Percentiles rank a stretch among this genome's conserved stretches.
Evolutionary conservation across 2,797 vertebrate species (phyloP).

Genomic region (Phoebastria nigripes): DNA sequence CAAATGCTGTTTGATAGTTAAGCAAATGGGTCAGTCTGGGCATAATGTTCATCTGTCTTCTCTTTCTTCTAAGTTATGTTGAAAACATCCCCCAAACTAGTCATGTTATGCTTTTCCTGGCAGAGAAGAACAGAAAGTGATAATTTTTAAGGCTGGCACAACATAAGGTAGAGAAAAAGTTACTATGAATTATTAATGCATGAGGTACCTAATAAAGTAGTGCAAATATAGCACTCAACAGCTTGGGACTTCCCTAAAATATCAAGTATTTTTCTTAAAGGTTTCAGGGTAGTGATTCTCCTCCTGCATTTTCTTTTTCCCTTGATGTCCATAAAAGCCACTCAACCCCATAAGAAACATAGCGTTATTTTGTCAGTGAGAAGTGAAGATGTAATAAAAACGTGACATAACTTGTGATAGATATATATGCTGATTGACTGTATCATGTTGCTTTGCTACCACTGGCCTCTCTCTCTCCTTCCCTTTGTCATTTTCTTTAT

Average conservation of each 20-base stretch:
- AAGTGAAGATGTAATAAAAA: neutral
- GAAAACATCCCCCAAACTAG: neutral
- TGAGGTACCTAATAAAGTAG: neutral
- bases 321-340: neutral
- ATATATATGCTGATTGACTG: neutral
- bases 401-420: neutral
- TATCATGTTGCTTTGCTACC: neutral
- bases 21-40: neutral
- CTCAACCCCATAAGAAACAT: neutral
- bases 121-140: neutral
- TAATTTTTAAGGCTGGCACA: neutral
- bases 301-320: neutral
- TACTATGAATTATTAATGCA: neutral
- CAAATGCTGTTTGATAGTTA: neutral
- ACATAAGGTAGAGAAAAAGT: neutral
- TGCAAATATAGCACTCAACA: neutral
- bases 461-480: neutral
- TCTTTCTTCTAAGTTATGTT: neutral
- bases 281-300: neutral
- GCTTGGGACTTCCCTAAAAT: neutral
- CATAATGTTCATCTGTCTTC: rapidly evolving
- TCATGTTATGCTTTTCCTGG: neutral
- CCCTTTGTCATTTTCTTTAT: neutral
- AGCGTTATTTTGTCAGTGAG: neutral
- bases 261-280: rapidly evolving